Evolutionary conservation across 2,797 vertebrate species (phyloP).

Genomic region (Haliaeetus vocifer): DNA sequence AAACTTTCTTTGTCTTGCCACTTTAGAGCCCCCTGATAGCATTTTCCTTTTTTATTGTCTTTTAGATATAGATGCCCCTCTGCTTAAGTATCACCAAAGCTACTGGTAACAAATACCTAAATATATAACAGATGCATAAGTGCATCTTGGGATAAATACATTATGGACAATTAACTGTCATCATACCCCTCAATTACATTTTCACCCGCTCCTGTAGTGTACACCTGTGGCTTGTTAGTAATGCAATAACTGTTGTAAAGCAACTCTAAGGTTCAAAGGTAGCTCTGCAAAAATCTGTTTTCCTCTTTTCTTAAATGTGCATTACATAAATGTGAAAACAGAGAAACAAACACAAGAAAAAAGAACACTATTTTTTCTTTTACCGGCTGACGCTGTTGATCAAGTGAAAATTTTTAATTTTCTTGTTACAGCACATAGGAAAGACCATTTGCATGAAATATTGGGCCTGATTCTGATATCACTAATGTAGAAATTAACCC

Average conservation of each 20-base stretch:
- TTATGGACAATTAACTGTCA: conserved; percentile 76
- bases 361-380: not conserved
- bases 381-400: not conserved
- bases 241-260: conserved; percentile 50
- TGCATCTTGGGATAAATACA: conserved; percentile 73
- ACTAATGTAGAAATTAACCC: not conserved
- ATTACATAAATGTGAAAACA: conserved; percentile 19
- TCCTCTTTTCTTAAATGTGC: conserved; percentile 21
- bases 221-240: conserved; percentile 75
- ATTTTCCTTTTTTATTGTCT: conserved; percentile 72
- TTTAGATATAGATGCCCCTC: conserved; percentile 68
- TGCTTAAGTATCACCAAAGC: conserved; percentile 68
- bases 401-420: not conserved
- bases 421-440: not conserved
- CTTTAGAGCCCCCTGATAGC: conserved; percentile 66
- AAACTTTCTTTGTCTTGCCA: conserved; percentile 67
- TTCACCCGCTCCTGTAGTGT: conserved; percentile 62
- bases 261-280: conserved; percentile 70
- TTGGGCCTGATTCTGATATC: not conserved
- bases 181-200: conserved; percentile 62
- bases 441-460: not conserved
- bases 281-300: conserved; percentile 61
- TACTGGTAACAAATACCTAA: conserved; percentile 68
- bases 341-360: conserved; percentile 2
- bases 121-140: conserved; percentile 72